A percentile compares a stretch with the other conserved stretches of the same genome.
These are phyloP conservation scores for Trididemnum nubilum DNA, from an alignment of 23 tunicate genomes.

Conservation along the genomic window DNA sequence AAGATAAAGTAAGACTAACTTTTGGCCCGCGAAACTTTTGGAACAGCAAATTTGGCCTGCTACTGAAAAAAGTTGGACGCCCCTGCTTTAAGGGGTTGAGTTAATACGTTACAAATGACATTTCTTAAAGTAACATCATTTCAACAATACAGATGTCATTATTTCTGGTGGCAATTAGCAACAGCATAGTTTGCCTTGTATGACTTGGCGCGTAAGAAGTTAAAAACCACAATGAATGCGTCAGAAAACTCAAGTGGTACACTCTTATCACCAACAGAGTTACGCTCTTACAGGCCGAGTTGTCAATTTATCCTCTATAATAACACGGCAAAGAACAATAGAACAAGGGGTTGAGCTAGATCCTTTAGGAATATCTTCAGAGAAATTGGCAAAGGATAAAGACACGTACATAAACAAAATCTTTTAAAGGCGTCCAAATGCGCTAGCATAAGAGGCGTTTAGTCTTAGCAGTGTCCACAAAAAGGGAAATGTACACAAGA, in stretches of 20 bases:
- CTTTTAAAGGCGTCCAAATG: neutral
- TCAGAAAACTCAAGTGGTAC: neutral
- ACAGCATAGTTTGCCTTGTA: no score
- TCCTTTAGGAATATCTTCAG: neutral
- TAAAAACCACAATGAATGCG: no score
- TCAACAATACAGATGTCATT: no score
- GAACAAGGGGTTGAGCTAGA: neutral
- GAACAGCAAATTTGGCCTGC: no score
- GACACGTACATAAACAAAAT: neutral
- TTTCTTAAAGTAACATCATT: no score
- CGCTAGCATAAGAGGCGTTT: neutral
- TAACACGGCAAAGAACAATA: neutral
- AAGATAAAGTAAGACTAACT: no score
- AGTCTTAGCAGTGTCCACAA: neutral
- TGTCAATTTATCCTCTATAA: slow-evolving; percentile 8
- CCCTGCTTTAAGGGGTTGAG: no score
- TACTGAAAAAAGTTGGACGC: no score
- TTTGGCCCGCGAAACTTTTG: no score
- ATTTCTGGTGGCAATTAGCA: no score
- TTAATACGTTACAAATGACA: no score
- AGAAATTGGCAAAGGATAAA: neutral
- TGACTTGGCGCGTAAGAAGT: no score
- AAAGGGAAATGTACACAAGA: neutral
- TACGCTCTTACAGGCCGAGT: neutral
- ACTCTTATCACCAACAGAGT: neutral